Conservation (phyloP, 2,797 vertebrate species). For the Erpetoichthys calabaricus region DNA sequence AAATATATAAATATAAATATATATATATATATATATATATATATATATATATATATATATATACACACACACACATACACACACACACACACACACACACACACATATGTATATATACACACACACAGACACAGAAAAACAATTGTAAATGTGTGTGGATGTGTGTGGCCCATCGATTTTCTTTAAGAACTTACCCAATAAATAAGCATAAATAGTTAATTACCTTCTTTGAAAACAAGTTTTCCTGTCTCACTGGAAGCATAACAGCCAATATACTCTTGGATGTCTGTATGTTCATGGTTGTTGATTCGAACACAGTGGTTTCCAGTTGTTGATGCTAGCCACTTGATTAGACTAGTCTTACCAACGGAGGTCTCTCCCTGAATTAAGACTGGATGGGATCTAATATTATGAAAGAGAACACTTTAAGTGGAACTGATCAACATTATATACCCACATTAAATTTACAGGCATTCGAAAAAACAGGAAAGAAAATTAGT, state of each 20-base stretch:
- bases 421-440: too few relatives aligned
- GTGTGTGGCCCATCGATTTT: too few relatives aligned
- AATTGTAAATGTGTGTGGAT: too few relatives aligned
- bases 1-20: too few relatives aligned
- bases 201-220: neutral
- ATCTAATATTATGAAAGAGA: constrained; percentile 39
- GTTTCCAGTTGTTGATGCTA: constrained; percentile 81
- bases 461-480: neutral
- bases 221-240: constrained; percentile 87
- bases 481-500: neutral
- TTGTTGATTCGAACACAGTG: constrained; percentile 94
- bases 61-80: too few relatives aligned
- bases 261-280: constrained; percentile 95
- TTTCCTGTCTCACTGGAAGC: constrained; percentile 73
- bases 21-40: too few relatives aligned
- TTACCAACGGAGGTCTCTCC: constrained; percentile 95
- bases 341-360: constrained; percentile 85
- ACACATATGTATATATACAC: too few relatives aligned
- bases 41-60: too few relatives aligned
- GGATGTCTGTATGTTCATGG: constrained; percentile 95
- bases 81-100: too few relatives aligned
- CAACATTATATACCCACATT: too few relatives aligned
- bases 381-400: constrained; percentile 83
- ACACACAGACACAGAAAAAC: too few relatives aligned
- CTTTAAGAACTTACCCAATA: too few relatives aligned